Base-by-base conservation (phyloP, 2,888 invertebrate genomes). In the Hedychridium roseum region DNA sequence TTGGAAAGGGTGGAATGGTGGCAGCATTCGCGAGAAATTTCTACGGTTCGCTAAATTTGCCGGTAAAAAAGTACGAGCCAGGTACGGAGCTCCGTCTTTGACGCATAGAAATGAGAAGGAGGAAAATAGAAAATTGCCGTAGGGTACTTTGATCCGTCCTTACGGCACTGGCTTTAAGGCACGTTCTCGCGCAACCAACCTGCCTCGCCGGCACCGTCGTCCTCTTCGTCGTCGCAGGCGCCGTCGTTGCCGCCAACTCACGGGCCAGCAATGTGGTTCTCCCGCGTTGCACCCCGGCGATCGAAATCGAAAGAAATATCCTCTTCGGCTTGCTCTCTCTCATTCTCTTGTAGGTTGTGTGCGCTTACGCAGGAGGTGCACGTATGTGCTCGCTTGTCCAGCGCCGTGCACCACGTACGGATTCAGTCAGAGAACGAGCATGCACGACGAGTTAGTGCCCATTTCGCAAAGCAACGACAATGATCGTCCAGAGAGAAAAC, bases 401-500 rank as follows among this genome's bases (percentile, higher is more conserved):
- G 31, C 35, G 23, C 27, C 36, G 17, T 20, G 43, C 20, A 18
- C 23, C 34, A 28, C 26, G 34, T 32, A 34, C n/a, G n/a, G n/a
- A n/a, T n/a, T n/a, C n/a, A n/a, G n/a, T n/a, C n/a, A n/a, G n/a
- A n/a, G n/a, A n/a, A n/a, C n/a, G n/a, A n/a, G n/a, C n/a, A n/a
- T 39, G 41, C 41, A 41, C 27, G 38, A 26, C 38, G n/a, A n/a
- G n/a, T n/a, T n/a, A n/a, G n/a, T 53, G 59, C 55, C 50, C 58
- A 66, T 71, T 71, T 71, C 62, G 71, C 71, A 60, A 70, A 68
- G 67, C 68, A 57, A 76, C 73, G 76, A 77, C 76, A 77, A 77
- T 77, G 76, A 76, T 76, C 71, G 63, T 71, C 50, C 53, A 49
- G 51, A 60, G 3, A 5, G 21, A 52, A 60, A 9, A 66, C 67